Base-by-base conservation (phyloP, 2,797 vertebrate species). In the Mastacembelus armatus region DNA sequence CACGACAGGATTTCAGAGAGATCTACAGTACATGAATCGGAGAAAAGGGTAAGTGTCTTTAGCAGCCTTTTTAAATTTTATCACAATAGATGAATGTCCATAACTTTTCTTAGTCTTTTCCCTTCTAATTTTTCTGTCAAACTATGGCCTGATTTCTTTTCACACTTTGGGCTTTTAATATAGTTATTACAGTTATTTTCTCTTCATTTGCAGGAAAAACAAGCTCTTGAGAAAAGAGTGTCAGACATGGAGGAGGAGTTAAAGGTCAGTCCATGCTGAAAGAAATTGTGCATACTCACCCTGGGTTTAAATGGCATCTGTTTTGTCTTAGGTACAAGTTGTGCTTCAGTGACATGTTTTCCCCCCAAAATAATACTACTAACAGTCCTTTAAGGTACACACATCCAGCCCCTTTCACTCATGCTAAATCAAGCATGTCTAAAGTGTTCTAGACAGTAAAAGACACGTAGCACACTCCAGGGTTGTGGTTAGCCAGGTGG, bases 211-310 rank as follows among this genome's bases (percentile, higher is more conserved):
- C 90, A 99, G 97, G 97, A 98, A 90, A 97, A 96, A 80, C 92
- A 96, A 84, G 94, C 90, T 76, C 91, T 99, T 79, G 96, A 98
- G 87, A 96, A 96, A 87, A 96, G 91, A 84, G 97, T 99, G 78
- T 96, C 97, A 1, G 95, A 97, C 87, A 98, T 99, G 97, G 96
- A 99, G 64, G 97, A 96, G 64, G 97, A 99, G 71, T 81, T 99
- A 88, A 98, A 99, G 96, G 98, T 98, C 95, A 90, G 89, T 83
- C 18, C 18, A n/a, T 43, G 40, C 30, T 60, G 63, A 64, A 40
- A 26, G 2, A 52, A 39, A 39, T 16, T 12, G 9, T 44, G 12
- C 48, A 35, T 4, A 60, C 14, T 42, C 51, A 58, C 16, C 4
- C 10, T 52, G 60, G 32, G 22, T 67, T 78, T 77, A 54, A 54